Base-by-base conservation (phyloP, 2,113 vertebrate species). In the Bubalus kerabau region DNA sequence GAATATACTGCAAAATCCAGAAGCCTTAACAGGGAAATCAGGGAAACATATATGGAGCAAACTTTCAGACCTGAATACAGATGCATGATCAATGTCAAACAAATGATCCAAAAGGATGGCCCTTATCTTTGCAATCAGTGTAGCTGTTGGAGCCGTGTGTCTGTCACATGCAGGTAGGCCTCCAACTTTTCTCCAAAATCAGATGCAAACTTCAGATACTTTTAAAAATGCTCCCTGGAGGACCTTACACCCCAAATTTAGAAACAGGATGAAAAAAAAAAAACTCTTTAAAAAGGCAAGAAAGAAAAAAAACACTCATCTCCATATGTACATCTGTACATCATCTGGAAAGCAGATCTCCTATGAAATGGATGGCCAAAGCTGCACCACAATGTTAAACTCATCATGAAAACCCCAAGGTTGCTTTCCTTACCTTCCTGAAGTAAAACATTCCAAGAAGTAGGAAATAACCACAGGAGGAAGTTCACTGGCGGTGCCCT, bases 341-440 rank as follows among this genome's bases (percentile, higher is more conserved):
- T 96, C 95, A 97, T 97, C 93, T 97, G 98, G 97, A 97, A 91
- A 95, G 93, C 97, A 98, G 96, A 96, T 80, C 71, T 91, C 81
- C 76, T 82, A 67, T 62, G 89, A 96, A 91, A 86, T 0, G 2
- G 64, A 85, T 62, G 40, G 90, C 92, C 94, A 94, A 76, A 87
- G 74, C 59, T 30, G 14, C 13, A 71, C 54, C 26, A 48, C 2
- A 32, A 64, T 60, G 82, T 57, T 93, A 92, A 94, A 78, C 81
- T 83, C 36, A 91, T 93, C 82, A 74, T 2, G 3, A 36, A 95
- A 91, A 80, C 46, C n/a, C 56, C 71, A 54, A 21, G 15, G 19
- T 21, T 48, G 67, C 50, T 96, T 97, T 97, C 62, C 60, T 93
- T 56, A 92, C 62, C n/a, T 82, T 83, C 50, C 60, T 74, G 8